A percentile compares a stretch with the other conserved stretches of the same genome.
phyloP scores from a whole-genome alignment of 2,797 vertebrate genomes.

The Intellagama lesueurii region DNA sequence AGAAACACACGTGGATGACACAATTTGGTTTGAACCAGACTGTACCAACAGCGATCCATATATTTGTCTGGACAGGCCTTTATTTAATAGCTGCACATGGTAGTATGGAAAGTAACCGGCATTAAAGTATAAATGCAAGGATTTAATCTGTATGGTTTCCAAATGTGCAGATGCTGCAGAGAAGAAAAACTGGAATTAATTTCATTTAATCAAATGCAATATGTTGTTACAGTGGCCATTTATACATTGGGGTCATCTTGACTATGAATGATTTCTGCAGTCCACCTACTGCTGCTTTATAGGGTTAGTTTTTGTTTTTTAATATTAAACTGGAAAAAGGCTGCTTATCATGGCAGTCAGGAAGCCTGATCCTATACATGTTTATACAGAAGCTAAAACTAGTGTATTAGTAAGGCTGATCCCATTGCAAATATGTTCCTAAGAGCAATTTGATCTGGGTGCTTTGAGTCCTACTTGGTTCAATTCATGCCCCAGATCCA shows the following conservation, averaged over 20 bases:
- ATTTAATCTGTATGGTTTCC: neutral
- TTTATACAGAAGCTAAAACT: neutral
- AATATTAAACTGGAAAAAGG: neutral
- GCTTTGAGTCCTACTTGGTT: too few relatives aligned
- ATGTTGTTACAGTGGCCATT: constrained; percentile 21
- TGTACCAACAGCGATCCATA: too few relatives aligned
- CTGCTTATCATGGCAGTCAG: neutral
- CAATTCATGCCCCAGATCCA: too few relatives aligned
- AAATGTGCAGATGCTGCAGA: neutral
- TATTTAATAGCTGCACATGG: too few relatives aligned
- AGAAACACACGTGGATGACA: too few relatives aligned
- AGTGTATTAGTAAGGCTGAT: too few relatives aligned
- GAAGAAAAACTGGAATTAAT: neutral
- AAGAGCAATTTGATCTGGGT: too few relatives aligned
- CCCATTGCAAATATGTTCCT: too few relatives aligned
- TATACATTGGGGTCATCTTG: constrained; percentile 21
- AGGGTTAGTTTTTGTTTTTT: neutral
- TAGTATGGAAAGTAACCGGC: too few relatives aligned
- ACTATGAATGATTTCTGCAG: neutral
- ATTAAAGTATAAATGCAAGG: neutral
- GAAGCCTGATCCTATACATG: neutral
- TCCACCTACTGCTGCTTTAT: neutral
- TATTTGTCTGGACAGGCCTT: too few relatives aligned
- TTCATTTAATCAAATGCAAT: neutral
- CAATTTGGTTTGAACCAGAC: too few relatives aligned